Conservation (phyloP, 1,140 invertebrate genomes). For the Condylostylus longicornis region DNA sequence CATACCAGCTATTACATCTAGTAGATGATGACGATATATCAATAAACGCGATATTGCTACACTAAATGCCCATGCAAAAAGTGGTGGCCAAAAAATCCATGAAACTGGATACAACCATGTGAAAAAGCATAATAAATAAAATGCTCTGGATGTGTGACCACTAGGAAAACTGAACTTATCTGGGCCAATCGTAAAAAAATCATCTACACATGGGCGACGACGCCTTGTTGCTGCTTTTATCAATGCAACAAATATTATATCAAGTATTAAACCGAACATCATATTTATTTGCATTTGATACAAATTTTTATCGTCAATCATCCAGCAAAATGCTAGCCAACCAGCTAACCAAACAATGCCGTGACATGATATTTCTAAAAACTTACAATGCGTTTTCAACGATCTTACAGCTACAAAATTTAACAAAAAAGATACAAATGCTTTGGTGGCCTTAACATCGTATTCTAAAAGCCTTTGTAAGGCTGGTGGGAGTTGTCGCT, state of each 20-base stretch:
- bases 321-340: slow-evolving; percentile 50
- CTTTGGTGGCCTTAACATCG: slow-evolving; percentile 47
- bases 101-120: slow-evolving; percentile 44
- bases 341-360: slow-evolving; percentile 70
- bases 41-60: slow-evolving; percentile 56
- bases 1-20: slow-evolving; percentile 68
- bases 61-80: slow-evolving; percentile 57
- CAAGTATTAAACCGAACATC: slow-evolving; percentile 65
- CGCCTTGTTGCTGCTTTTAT: slow-evolving; percentile 66
- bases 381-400: slow-evolving; percentile 44
- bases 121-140: slow-evolving; percentile 60
- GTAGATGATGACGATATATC: slow-evolving; percentile 67
- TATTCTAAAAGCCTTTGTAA: too few species aligned
- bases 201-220: slow-evolving; percentile 54
- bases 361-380: slow-evolving; percentile 70
- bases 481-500: too few species aligned
- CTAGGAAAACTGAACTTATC: slow-evolving; percentile 95
- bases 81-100: slow-evolving; percentile 40
- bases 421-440: slow-evolving; percentile 41
- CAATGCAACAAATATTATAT: slow-evolving; percentile 67
- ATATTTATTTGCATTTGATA: slow-evolving; percentile 75
- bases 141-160: slow-evolving; percentile 80
- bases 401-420: slow-evolving; percentile 42
- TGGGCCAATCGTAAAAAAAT: slow-evolving; percentile 41
- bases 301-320: slow-evolving; percentile 44